phyloP scores from a whole-genome alignment of 2,888 invertebrate species.

The Sylvicola cinctus region DNA sequence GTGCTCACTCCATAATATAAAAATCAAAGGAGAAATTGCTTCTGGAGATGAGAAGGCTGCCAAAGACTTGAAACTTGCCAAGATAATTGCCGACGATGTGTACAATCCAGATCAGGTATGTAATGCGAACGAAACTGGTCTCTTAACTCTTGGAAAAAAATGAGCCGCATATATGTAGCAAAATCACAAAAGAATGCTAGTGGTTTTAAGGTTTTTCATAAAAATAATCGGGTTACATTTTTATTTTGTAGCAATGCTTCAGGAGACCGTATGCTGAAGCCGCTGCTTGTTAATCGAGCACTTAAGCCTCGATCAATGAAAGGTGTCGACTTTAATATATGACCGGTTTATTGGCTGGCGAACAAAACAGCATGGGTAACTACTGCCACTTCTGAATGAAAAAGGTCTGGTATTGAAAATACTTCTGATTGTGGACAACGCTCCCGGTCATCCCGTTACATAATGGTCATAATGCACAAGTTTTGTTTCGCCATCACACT shows the following conservation, averaged over 20 bases:
- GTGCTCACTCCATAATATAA: constrained; percentile 7
- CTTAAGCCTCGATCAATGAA: constrained; percentile 11
- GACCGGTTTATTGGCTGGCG: constrained; percentile 11
- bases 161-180: constrained; percentile 5
- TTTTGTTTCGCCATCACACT: too few species aligned
- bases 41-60: constrained; percentile 7
- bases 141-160: constrained; percentile 9
- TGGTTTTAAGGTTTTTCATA: background rate
- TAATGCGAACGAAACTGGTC: constrained; percentile 8
- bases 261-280: constrained; percentile 12
- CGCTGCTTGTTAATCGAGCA: constrained; percentile 11
- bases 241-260: constrained; percentile 12
- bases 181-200: background rate
- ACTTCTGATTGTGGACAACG: constrained; percentile 8
- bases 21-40: constrained; percentile 6
- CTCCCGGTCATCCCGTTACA: constrained; percentile 9
- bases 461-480: too few species aligned
- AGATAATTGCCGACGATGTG: constrained; percentile 4
- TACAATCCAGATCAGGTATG: constrained; percentile 9
- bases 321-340: constrained; percentile 9
- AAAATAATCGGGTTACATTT: too few species aligned
- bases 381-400: constrained; percentile 7
- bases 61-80: constrained; percentile 2
- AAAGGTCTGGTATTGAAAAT: constrained; percentile 6
- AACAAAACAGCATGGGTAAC: constrained; percentile 11